These are phyloP conservation scores for Eublepharis macularius DNA, from an alignment of 2,113 vertebrate genomes.

Conservation along the genomic window DNA sequence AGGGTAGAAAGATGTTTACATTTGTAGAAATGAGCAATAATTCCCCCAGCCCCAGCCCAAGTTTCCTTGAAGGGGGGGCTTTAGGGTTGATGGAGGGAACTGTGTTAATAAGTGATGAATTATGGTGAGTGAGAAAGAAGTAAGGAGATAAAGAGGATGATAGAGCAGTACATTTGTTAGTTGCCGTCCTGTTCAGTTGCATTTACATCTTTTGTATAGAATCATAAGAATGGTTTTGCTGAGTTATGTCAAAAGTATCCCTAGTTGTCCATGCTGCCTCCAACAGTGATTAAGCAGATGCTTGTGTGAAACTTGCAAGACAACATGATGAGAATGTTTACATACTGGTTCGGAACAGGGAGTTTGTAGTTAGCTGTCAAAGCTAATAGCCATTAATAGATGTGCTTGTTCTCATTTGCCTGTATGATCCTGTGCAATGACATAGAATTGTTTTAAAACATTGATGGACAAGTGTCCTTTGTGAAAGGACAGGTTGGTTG, in stretches of 20 bases:
- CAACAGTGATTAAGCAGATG: not conserved
- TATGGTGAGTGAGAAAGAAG: not conserved
- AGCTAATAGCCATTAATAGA: not conserved
- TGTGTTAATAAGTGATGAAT: not conserved
- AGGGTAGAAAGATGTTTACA: not conserved
- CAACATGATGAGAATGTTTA: not conserved
- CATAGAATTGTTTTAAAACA: not conserved
- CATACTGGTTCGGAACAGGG: not conserved
- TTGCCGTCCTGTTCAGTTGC: not conserved
- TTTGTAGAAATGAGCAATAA: not conserved
- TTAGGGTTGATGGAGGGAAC: not conserved
- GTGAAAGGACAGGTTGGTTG: not conserved
- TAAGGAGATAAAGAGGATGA: not conserved
- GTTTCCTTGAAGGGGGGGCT: not conserved
- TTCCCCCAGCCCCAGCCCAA: constrained; percentile 10
- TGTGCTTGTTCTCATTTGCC: not conserved
- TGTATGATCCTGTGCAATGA: not conserved
- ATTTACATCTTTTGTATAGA: too few species aligned
- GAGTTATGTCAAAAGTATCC: not conserved
- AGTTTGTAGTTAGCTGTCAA: not conserved
- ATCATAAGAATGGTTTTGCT: not conserved
- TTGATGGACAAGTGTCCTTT: not conserved
- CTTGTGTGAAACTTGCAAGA: not conserved
- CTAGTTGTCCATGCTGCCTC: not conserved
- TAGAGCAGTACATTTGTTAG: not conserved